A percentile compares a stretch with the other conserved stretches of the same genome.
Evolutionary conservation across 2,797 vertebrate species (phyloP).

Genomic region (Acrocephalus scirpaceus): DNA sequence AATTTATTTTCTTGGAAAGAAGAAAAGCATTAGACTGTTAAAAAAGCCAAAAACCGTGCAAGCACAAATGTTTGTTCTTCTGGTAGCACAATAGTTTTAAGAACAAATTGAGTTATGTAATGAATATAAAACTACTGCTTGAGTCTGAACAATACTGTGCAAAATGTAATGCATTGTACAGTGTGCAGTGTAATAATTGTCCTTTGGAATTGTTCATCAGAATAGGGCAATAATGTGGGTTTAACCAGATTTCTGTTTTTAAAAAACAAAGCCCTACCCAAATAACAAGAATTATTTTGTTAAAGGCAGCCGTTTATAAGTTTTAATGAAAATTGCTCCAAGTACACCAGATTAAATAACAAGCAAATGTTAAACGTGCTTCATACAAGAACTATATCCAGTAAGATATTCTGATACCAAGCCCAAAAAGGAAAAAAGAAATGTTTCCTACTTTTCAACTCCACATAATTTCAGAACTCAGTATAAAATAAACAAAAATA

Average conservation of each 20-base stretch:
- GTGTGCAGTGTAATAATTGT: neutral
- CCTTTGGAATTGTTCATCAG: neutral
- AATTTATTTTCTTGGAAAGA: neutral
- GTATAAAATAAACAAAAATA: neutral
- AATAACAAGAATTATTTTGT: neutral
- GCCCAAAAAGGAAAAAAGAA: neutral
- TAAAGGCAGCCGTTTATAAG: neutral
- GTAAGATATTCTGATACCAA: neutral
- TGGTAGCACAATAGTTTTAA: neutral
- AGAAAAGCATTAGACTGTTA: neutral
- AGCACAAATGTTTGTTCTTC: neutral
- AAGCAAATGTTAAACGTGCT: neutral
- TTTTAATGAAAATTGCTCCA: neutral
- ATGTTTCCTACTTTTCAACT: neutral
- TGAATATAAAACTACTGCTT: neutral
- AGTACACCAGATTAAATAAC: neutral
- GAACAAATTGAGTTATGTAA: neutral
- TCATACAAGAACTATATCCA: neutral
- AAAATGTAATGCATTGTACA: neutral
- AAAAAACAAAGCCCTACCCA: neutral
- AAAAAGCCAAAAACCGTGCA: neutral
- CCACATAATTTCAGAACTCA: neutral
- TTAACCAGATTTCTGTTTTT: neutral
- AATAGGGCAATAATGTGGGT: neutral
- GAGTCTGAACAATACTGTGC: neutral